Percentiles rank a stretch among this genome's conserved stretches.
phyloP scores from a whole-genome alignment of 2,888 invertebrate species.

The Neelides folsomi region DNA sequence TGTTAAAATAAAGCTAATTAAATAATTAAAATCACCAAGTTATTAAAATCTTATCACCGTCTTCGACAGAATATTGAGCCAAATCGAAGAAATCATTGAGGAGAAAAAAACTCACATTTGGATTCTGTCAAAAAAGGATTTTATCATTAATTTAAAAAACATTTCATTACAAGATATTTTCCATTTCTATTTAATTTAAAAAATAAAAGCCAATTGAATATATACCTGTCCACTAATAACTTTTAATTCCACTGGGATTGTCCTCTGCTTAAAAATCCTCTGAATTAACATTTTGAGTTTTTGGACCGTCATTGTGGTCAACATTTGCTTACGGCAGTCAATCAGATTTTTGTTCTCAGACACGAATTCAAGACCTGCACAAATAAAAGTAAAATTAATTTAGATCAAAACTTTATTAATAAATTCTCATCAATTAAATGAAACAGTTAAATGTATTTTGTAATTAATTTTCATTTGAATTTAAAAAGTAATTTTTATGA shows the following conservation, averaged over 20 bases:
- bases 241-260: slow-evolving; percentile 40
- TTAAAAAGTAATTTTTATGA: slow-evolving; percentile 2
- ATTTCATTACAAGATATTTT: too few species aligned
- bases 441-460: too few species aligned
- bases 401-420: too few species aligned
- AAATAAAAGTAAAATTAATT: slow-evolving; percentile 4
- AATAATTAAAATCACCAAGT: slow-evolving; percentile 42
- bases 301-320: slow-evolving; percentile 64
- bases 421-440: too few species aligned
- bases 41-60: slow-evolving; percentile 64
- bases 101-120: slow-evolving; percentile 56
- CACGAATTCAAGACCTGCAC: slow-evolving; percentile 11
- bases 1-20: too few species aligned
- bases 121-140: slow-evolving; percentile 36
- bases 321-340: slow-evolving; percentile 53
- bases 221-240: slow-evolving; percentile 40
- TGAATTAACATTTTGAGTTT: slow-evolving; percentile 68
- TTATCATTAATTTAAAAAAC: neutral
- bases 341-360: slow-evolving; percentile 10
- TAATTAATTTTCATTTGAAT: too few species aligned
- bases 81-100: slow-evolving; percentile 72
- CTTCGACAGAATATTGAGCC: slow-evolving; percentile 68
- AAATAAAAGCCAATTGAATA: too few species aligned
- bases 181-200: too few species aligned
- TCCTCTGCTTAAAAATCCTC: slow-evolving; percentile 50